These are phyloP conservation scores for Aldrovandia affinis DNA, from an alignment of 2,797 vertebrate genomes.

Conservation along the genomic window DNA sequence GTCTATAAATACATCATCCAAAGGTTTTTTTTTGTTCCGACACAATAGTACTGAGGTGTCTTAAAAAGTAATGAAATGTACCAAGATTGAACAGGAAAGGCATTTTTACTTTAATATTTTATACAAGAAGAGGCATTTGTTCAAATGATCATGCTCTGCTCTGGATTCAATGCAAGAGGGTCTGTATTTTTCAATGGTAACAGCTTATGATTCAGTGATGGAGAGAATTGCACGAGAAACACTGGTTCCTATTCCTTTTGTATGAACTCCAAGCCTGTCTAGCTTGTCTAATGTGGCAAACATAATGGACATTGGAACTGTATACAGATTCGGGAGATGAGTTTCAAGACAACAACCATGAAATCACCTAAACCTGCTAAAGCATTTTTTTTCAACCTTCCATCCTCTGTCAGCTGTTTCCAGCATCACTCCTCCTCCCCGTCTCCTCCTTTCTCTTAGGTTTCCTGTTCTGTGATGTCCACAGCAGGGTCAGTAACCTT, in stretches of 20 bases:
- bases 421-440: not conserved
- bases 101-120: not conserved
- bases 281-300: not conserved
- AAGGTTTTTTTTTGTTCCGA: not conserved
- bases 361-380: not conserved
- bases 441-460: not conserved
- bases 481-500: conserved; percentile 5
- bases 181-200: not conserved
- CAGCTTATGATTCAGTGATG: not conserved
- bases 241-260: not conserved
- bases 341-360: not conserved
- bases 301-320: not conserved
- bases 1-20: conserved; percentile 2
- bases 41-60: not conserved
- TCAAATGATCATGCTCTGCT: not conserved
- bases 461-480: not conserved
- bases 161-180: not conserved
- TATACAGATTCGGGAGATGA: not conserved
- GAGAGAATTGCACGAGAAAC: not conserved
- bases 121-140: not conserved
- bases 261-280: not conserved
- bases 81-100: not conserved
- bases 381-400: not conserved
- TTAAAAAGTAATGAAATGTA: not conserved
- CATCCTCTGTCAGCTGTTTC: not conserved